Conservation (phyloP, 1,140 invertebrate genomes). For the Cecropterus lyciades region DNA sequence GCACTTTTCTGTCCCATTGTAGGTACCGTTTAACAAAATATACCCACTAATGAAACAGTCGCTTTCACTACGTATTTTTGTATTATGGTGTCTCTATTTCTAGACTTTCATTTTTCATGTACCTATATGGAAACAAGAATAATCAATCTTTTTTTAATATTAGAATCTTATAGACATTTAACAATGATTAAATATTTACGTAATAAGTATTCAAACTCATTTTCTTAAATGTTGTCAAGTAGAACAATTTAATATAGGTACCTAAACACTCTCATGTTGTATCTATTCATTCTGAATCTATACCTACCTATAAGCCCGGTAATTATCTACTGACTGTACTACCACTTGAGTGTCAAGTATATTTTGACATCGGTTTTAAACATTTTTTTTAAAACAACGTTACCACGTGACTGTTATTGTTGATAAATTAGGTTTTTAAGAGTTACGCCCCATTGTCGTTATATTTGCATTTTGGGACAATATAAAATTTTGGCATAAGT, state of each 20-base stretch:
- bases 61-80: constrained; percentile 7
- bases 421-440: constrained; percentile 73
- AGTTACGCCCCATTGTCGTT: constrained; percentile 67
- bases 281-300: constrained; percentile 3
- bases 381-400: constrained; percentile 31
- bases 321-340: not conserved
- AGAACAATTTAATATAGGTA: constrained; percentile 18
- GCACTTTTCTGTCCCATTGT: too few species aligned
- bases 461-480: constrained; percentile 70
- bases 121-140: constrained; percentile 10
- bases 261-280: not conserved
- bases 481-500: constrained; percentile 62
- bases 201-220: constrained; percentile 24
- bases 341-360: constrained; percentile 27
- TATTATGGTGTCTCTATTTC: not conserved
- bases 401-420: constrained; percentile 57
- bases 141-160: constrained; percentile 23
- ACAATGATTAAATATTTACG: constrained; percentile 28
- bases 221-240: constrained; percentile 32
- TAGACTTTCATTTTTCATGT: constrained; percentile 18
- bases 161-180: constrained; percentile 28
- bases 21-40: too few species aligned
- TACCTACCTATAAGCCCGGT: not conserved
- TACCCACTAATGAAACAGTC: too few species aligned
- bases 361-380: constrained; percentile 18